Base-by-base conservation (phyloP, 2,888 invertebrate genomes). In the Aphelenchoides bicaudatus region DNA sequence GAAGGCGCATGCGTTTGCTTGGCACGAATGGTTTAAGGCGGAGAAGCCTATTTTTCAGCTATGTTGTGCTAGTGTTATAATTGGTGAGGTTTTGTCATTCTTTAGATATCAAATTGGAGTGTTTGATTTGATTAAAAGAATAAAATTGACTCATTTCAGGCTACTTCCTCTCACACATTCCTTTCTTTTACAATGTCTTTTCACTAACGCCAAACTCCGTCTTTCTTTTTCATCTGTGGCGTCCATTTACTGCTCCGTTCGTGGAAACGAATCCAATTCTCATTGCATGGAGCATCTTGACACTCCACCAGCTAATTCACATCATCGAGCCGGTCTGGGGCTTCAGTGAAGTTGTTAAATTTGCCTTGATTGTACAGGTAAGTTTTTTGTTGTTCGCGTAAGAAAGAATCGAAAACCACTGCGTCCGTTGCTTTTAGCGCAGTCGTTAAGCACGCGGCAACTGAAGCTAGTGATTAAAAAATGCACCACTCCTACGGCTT, bases 201-300 rank as follows among this genome's bases (percentile, higher is more conserved):
- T 43, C 58, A 21, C 29, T 67, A 19, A 67, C 58, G 10, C 47
- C 66, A 19, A 63, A 56, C 50, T 46, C 56, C 38, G 23, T 67
- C 19, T 68, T 70, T 43, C 37, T 48, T 30, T 67, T 70, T 43
- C 69, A 62, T 50, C 21, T 74, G 25, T 76, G 76, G 76, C 64
- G 72, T 6, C 39, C 72, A 5, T 52, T 65, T 37, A 73, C 72
- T 2, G 62, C 64, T 43, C 62, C 67, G 6, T 72, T 77, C 34
- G 65, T 73, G 25, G 76, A 76, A 43, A 67, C 67, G 51, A 76
- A 76, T 59, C 21, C 73, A 13, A 23, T 73, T 28, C 63, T 75
- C 6, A 56, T 73, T 21, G 39, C 58, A 5, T 72, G 70, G 72
- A 67, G 71, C 29, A 27, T 67, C 8, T 16, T 59, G 21, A 34